Evolutionary conservation across 2,888 invertebrate species (phyloP).

Genomic region (Leptogaster cylindrica): DNA sequence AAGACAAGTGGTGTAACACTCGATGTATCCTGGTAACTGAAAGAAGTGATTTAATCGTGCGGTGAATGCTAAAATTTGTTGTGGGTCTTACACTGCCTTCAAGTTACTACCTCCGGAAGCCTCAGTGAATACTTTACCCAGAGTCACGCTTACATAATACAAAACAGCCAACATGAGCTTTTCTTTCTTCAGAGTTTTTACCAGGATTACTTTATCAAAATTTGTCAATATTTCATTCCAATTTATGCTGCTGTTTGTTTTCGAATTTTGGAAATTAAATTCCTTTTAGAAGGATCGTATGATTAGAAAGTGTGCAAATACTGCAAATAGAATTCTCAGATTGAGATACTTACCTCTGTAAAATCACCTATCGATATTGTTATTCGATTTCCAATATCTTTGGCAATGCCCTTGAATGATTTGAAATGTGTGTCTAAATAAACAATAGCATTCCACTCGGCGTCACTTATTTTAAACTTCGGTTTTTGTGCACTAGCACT

Average conservation of each 20-base stretch:
- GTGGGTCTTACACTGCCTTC: conserved; percentile 55
- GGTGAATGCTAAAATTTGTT: conserved; percentile 20
- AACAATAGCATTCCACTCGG: too few species aligned
- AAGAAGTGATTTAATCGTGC: conserved; percentile 52
- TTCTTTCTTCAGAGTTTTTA: conserved; percentile 79
- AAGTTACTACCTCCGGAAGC: conserved; percentile 69
- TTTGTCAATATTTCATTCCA: conserved; percentile 72
- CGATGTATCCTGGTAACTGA: conserved; percentile 74
- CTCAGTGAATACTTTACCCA: conserved; percentile 82
- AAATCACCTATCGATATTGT: conserved; percentile 68
- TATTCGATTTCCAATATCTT: conserved; percentile 67
- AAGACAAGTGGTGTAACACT: conserved; percentile 81
- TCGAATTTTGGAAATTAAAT: conserved; percentile 57
- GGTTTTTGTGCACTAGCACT: conserved; percentile 68
- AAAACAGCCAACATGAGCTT: conserved; percentile 82
- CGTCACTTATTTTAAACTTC: conserved; percentile 48
- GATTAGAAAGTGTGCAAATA: conserved; percentile 12
- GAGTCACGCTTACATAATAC: conserved; percentile 76
- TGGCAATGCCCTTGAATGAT: conserved; percentile 64
- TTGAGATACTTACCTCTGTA: conserved; percentile 52
- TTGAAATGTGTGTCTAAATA: too few species aligned
- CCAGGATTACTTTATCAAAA: conserved; percentile 82
- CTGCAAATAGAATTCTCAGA: not conserved
- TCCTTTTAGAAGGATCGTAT: not conserved
- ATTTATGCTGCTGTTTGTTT: conserved; percentile 56